A percentile compares a stretch with the other conserved stretches of the same genome.
Conservation (phyloP, 2,888 invertebrate genomes). For the Synanthedon vespiformis region DNA sequence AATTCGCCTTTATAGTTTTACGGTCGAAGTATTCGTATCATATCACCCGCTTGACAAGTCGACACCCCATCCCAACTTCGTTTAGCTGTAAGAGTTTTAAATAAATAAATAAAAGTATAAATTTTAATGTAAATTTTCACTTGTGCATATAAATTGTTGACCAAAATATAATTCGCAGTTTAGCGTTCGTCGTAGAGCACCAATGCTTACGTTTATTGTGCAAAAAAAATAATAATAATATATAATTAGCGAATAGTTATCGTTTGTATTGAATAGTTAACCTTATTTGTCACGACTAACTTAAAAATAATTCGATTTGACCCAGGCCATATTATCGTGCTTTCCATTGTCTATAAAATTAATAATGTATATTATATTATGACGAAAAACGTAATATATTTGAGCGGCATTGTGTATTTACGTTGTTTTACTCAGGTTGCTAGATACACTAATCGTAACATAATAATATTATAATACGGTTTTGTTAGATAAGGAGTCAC, state of each 20-base stretch:
- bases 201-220: constrained; percentile 49
- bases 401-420: constrained; percentile 16
- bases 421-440: constrained; percentile 62
- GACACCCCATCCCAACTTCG: constrained; percentile 35
- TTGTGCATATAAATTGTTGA: constrained; percentile 44
- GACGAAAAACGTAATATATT: constrained; percentile 32
- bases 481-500: constrained; percentile 32
- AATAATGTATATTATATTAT: constrained; percentile 51
- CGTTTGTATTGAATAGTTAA: constrained; percentile 36
- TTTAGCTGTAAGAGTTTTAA: constrained; percentile 27
- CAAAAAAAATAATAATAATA: constrained; percentile 23
- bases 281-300: constrained; percentile 9
- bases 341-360: constrained; percentile 47
- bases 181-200: constrained; percentile 47
- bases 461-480: constrained; percentile 11
- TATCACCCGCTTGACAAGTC: constrained; percentile 33
- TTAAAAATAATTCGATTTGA: constrained; percentile 31
- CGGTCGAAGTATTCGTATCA: constrained; percentile 16
- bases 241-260: constrained; percentile 23
- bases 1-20: constrained; percentile 26
- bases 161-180: constrained; percentile 32
- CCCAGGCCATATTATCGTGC: constrained; percentile 43
- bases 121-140: constrained; percentile 39
- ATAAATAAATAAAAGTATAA: constrained; percentile 10
- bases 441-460: constrained; percentile 44